Evolutionary conservation across 2,113 vertebrate genomes (phyloP).

Genomic region (Protobothrops flavoviridis): DNA sequence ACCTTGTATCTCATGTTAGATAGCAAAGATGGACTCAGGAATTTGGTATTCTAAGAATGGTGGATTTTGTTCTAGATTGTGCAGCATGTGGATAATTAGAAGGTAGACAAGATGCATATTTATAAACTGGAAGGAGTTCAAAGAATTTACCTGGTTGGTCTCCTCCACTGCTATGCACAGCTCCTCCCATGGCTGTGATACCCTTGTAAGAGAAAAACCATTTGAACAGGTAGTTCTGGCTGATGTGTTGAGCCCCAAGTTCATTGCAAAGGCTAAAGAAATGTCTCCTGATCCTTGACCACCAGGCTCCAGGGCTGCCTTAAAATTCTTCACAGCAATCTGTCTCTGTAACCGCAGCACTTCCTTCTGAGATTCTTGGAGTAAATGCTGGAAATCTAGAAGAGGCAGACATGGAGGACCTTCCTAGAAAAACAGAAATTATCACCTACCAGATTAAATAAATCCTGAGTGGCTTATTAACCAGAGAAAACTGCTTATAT

Average conservation of each 20-base stretch:
- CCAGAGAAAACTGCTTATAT: not conserved
- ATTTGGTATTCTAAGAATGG: not conserved
- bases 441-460: not conserved
- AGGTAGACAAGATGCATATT: not conserved
- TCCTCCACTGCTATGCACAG: not conserved
- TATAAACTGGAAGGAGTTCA: not conserved
- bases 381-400: slow-evolving; percentile 82
- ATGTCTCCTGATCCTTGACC: not conserved
- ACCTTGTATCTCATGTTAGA: not conserved
- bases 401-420: slow-evolving; percentile 67
- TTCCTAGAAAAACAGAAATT: slow-evolving; percentile 37
- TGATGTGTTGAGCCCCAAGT: accelerated
- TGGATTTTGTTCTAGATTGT: not conserved
- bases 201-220: not conserved
- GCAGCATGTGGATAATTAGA: not conserved
- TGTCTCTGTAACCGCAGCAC: slow-evolving; percentile 93
- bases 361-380: slow-evolving; percentile 91
- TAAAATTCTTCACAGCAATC: slow-evolving; percentile 80
- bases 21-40: not conserved
- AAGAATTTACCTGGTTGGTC: slow-evolving; percentile 50
- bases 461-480: not conserved
- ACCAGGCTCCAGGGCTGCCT: slow-evolving; percentile 51
- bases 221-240: not conserved
- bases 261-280: accelerated
- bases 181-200: not conserved